Conservation (phyloP, 2,797 vertebrate species). For the Trematomus bernacchii region DNA sequence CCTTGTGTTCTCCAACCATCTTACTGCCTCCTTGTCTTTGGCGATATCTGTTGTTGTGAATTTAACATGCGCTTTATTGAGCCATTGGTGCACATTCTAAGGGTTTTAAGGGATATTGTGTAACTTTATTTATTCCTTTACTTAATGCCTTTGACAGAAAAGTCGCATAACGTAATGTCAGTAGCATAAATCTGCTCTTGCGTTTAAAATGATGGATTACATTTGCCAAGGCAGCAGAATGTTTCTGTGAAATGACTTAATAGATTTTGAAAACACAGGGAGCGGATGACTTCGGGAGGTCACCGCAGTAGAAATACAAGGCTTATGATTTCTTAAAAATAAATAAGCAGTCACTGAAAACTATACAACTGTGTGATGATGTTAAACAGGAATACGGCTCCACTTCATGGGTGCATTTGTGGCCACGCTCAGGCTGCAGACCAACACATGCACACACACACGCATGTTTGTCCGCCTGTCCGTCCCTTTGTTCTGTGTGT, state of each 20-base stretch:
- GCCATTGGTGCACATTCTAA: constrained; percentile 3
- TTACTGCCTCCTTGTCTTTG: not conserved
- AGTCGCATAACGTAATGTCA: not conserved
- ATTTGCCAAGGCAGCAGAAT: constrained; percentile 25
- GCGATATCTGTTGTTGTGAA: not conserved
- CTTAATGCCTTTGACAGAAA: not conserved
- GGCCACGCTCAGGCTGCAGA: constrained; percentile 1
- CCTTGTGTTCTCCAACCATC: constrained; percentile 1
- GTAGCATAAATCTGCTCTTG: not conserved
- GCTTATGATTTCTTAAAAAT: not conserved
- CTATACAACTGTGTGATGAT: not conserved
- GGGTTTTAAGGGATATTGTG: not conserved
- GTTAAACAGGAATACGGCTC: not conserved
- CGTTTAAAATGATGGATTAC: constrained; percentile 40
- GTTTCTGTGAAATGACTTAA: constrained; percentile 30
- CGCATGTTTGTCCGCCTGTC: constrained; percentile 52
- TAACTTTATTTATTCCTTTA: not conserved
- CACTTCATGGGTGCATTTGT: not conserved
- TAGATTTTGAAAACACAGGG: constrained; percentile 23
- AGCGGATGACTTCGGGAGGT: constrained; percentile 8
- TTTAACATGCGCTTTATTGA: constrained; percentile 6
- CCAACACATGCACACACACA: constrained; percentile 13
- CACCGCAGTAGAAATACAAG: constrained; percentile 5
- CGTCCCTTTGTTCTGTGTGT: constrained; percentile 39
- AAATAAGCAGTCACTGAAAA: not conserved